Evolutionary conservation across 2,113 vertebrate genomes (phyloP).

Genomic region (Jacana jacana): DNA sequence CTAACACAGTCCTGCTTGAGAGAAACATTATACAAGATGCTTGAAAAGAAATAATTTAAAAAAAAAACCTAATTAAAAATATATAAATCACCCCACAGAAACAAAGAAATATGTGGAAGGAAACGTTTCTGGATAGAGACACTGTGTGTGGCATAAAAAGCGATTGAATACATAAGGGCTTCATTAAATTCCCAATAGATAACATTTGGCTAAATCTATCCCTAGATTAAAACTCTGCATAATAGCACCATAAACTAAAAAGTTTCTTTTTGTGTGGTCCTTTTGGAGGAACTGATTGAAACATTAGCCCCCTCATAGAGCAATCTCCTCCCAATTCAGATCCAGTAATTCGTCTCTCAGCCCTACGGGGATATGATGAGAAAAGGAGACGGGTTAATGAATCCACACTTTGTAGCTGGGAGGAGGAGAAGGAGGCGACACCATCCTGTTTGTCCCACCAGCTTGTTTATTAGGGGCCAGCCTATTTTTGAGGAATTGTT

Average conservation of each 20-base stretch:
- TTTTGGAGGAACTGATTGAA: conserved; percentile 69
- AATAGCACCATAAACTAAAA: conserved; percentile 71
- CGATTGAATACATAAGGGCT: conserved; percentile 75
- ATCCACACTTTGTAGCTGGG: conserved; percentile 68
- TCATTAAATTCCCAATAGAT: conserved; percentile 79
- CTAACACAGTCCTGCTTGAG: not conserved
- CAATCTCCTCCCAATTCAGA: conserved; percentile 53
- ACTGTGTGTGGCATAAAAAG: conserved; percentile 75
- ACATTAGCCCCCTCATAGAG: conserved; percentile 70
- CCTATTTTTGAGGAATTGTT: conserved; percentile 49
- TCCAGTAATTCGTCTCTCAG: conserved; percentile 55
- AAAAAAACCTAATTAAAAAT: conserved; percentile 53
- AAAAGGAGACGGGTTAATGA: conserved; percentile 76
- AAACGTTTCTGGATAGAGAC: conserved; percentile 65
- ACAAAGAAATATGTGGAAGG: conserved; percentile 68
- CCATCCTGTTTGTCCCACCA: conserved; percentile 49
- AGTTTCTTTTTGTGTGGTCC: conserved; percentile 83
- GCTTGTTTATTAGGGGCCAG: conserved; percentile 52
- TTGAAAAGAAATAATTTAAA: conserved; percentile 6
- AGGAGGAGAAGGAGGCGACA: conserved; percentile 56
- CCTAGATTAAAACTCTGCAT: conserved; percentile 71
- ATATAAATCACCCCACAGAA: conserved; percentile 68
- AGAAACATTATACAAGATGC: not conserved
- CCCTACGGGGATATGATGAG: conserved; percentile 62
- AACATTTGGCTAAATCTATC: conserved; percentile 77